These are phyloP conservation scores for Synergus itoensis DNA, from an alignment of 2,888 invertebrate genomes.

Conservation along the genomic window DNA sequence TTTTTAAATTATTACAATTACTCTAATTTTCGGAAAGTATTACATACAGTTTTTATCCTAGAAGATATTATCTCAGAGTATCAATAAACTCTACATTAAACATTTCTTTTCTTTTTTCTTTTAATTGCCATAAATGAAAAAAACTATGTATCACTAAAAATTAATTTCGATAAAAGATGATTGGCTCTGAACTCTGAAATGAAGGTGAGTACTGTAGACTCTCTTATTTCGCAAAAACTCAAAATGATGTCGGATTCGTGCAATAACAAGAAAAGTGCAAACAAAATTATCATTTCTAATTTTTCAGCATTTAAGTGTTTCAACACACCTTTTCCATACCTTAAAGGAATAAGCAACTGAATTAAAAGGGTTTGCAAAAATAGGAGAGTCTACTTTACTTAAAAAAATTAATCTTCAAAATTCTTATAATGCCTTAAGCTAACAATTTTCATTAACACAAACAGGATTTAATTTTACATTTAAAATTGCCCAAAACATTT, in stretches of 20 bases:
- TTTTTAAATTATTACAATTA: not conserved
- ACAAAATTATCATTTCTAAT: not conserved
- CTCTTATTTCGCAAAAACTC: not conserved
- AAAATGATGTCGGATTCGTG: not conserved
- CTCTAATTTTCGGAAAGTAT: not conserved
- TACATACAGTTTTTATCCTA: too few relatives aligned
- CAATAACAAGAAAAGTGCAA: conserved; percentile 21
- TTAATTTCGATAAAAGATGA: not conserved
- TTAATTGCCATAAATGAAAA: too few relatives aligned
- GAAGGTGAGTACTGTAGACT: conserved; percentile 3
- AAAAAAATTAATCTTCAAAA: not conserved
- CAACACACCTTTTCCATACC: not conserved
- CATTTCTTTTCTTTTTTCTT: too few relatives aligned
- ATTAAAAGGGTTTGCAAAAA: not conserved
- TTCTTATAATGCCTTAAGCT: not conserved
- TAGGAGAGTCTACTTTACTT: conserved; percentile 21
- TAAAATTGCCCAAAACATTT: not conserved
- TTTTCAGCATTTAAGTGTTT: not conserved
- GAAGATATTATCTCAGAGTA: too few relatives aligned
- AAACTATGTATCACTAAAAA: not conserved
- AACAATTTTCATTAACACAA: not conserved
- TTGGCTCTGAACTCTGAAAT: not conserved
- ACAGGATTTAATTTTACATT: conserved; percentile 6
- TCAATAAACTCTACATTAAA: too few relatives aligned
- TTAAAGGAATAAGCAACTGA: not conserved